phyloP scores from a whole-genome alignment of 2,888 invertebrate species.

The Eupithecia inturbata region DNA sequence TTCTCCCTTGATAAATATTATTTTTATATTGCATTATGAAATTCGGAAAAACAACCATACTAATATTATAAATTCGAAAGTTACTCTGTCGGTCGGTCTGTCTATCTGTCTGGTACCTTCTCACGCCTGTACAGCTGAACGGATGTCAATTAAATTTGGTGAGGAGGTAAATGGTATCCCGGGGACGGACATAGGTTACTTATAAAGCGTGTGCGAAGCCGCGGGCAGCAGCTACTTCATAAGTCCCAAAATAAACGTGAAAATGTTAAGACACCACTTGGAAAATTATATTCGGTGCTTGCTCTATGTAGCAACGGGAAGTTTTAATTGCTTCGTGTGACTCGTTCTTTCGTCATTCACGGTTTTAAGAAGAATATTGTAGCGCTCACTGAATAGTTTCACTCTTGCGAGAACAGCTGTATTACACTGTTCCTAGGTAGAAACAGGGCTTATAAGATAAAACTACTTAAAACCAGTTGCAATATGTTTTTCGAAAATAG shows the following conservation, averaged over 20 bases:
- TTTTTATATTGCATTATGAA: neutral
- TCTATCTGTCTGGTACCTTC: too few relatives aligned
- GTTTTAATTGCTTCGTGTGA: conserved; percentile 69
- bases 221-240: too few relatives aligned
- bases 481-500: too few relatives aligned
- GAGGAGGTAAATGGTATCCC: too few relatives aligned
- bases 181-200: too few relatives aligned
- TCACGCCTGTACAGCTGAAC: too few relatives aligned
- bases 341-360: conserved; percentile 56
- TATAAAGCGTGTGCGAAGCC: too few relatives aligned
- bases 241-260: conserved; percentile 2
- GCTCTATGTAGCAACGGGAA: conserved; percentile 47
- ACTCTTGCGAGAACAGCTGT: neutral
- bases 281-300: conserved; percentile 51
- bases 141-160: too few relatives aligned
- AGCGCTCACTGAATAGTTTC: conserved; percentile 6
- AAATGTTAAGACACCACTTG: conserved; percentile 41
- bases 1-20: neutral
- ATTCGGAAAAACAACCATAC: neutral
- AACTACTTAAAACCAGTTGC: too few relatives aligned
- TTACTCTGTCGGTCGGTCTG: too few relatives aligned
- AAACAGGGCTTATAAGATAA: neutral
- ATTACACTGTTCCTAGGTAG: neutral
- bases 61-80: too few relatives aligned
- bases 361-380: conserved; percentile 21